These are phyloP conservation scores for Danionella cerebrum DNA, from an alignment of 2,113 vertebrate species.

Conservation along the genomic window DNA sequence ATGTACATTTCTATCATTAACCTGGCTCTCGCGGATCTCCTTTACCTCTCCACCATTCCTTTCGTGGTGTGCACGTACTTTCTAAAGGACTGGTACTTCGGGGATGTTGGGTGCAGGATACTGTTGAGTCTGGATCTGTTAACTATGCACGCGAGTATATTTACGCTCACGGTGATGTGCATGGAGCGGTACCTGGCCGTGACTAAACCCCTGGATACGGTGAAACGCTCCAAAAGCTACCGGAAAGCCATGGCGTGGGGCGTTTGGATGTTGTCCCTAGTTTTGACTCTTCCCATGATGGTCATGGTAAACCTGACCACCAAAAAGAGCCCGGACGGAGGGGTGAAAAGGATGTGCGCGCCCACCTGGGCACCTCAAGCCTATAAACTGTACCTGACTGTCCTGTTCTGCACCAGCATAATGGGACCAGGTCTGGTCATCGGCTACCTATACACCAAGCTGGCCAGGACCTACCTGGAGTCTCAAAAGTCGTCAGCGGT, in stretches of 20 bases:
- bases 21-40: conserved; percentile 83
- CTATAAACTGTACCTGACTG: conserved; percentile 78
- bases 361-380: conserved; percentile 75
- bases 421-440: conserved; percentile 84
- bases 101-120: conserved; percentile 79
- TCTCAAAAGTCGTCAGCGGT: conserved; percentile 71
- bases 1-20: conserved; percentile 89
- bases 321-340: conserved; percentile 57
- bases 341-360: conserved; percentile 77
- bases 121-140: conserved; percentile 85
- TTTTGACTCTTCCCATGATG: conserved; percentile 83
- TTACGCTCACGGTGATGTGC: conserved; percentile 88
- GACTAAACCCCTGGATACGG: conserved; percentile 79
- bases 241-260: conserved; percentile 74
- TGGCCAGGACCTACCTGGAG: conserved; percentile 80
- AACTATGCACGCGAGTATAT: conserved; percentile 92
- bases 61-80: conserved; percentile 89
- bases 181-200: conserved; percentile 86
- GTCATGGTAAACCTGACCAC: conserved; percentile 77
- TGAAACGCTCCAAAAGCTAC: conserved; percentile 73
- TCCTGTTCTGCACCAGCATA: conserved; percentile 86
- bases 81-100: conserved; percentile 88
- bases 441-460: conserved; percentile 76
- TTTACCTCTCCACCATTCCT: conserved; percentile 88
- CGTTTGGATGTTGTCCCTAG: conserved; percentile 75